phyloP scores from a whole-genome alignment of 2,888 invertebrate genomes.

The Sesia bembeciformis region DNA sequence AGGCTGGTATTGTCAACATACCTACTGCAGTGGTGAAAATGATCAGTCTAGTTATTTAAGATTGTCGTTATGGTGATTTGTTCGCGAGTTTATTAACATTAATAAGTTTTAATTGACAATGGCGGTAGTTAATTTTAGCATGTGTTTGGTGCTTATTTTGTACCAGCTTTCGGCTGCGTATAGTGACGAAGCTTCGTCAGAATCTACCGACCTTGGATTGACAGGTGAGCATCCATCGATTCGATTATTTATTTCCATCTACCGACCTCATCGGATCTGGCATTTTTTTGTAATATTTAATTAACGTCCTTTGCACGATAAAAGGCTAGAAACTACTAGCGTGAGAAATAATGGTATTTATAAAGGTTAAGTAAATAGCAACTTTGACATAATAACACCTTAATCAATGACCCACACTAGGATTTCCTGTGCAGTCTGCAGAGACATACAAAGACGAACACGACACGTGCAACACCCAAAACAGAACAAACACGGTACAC shows the following conservation, averaged over 20 bases:
- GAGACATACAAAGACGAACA: too few species aligned
- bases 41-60: conserved; percentile 13
- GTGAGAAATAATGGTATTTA: too few species aligned
- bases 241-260: too few species aligned
- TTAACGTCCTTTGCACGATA: too few species aligned
- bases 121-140: conserved; percentile 59
- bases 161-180: conserved; percentile 49
- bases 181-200: conserved; percentile 52
- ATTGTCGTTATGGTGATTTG: conserved; percentile 39
- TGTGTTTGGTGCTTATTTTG: conserved; percentile 53
- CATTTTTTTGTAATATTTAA: neutral
- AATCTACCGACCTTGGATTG: conserved; percentile 49
- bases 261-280: too few species aligned
- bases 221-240: conserved; percentile 31
- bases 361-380: too few species aligned
- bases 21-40: conserved; percentile 5
- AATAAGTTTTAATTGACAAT: conserved; percentile 51
- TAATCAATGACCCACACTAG: too few species aligned
- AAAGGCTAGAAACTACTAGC: too few species aligned
- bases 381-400: too few species aligned
- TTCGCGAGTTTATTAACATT: conserved; percentile 38
- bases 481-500: too few species aligned
- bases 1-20: conserved; percentile 2
- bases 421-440: too few species aligned
- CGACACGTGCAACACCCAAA: too few species aligned